A percentile compares a stretch with the other conserved stretches of the same genome.
Conservation (phyloP, 1,140 invertebrate species). For the Drosophila truncata region DNA sequence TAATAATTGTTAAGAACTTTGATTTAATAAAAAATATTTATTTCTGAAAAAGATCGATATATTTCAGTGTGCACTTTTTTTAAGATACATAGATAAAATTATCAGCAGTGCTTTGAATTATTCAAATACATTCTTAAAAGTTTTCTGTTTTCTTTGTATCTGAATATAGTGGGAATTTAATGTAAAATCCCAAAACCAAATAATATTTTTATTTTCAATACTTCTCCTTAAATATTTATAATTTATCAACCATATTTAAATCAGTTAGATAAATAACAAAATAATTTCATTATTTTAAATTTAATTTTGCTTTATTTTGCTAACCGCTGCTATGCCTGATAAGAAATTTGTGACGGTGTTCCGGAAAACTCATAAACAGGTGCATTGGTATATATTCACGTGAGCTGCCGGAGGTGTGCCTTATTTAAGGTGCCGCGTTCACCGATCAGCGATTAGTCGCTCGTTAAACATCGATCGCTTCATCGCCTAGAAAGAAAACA, state of each 20-base stretch:
- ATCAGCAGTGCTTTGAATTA: too few species aligned
- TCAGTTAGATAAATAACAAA: neutral
- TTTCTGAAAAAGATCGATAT: neutral
- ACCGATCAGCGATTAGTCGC: neutral
- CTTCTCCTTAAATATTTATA: neutral
- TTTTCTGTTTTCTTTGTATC: neutral
- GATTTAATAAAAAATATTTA: too few species aligned
- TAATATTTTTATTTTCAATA: neutral
- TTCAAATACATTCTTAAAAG: neutral
- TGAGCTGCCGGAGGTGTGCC: neutral
- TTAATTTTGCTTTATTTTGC: neutral
- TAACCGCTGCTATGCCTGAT: neutral
- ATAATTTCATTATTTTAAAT: neutral
- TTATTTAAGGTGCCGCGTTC: neutral
- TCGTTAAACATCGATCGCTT: constrained; percentile 3
- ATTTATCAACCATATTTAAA: neutral
- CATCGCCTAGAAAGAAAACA: neutral
- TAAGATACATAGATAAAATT: neutral
- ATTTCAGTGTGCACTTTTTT: neutral
- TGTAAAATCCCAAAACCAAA: neutral
- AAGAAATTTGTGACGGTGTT: neutral
- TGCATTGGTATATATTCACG: neutral
- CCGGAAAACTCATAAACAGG: neutral
- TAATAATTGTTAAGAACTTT: too few species aligned
- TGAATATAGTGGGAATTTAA: neutral